Base-by-base conservation (phyloP, 2,797 vertebrate species). In the Scolopax rusticola region DNA sequence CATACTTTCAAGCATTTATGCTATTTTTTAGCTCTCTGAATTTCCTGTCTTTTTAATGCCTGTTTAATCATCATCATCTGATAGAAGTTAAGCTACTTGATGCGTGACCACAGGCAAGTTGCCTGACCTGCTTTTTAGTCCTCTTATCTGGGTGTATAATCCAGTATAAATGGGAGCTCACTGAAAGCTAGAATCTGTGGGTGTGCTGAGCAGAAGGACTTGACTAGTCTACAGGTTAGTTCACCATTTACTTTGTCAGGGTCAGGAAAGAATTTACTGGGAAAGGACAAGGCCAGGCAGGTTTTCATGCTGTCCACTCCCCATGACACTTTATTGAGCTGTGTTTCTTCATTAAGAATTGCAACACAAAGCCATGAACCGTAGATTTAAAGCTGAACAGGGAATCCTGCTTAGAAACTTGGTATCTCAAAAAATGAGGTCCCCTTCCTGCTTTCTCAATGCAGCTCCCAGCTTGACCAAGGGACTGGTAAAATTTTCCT, bases 81-180 rank as follows among this genome's bases (percentile, higher is more conserved):
- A 84, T 77, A 90, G 92, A 91, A 80, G 41, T 68, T 95, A 92
- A 92, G 86, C 84, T 57, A 74, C 50, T 85, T 67, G 24, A 78
- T 97, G 68, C 80, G 78, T 92, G 92, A 91, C 94, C 6, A 2
- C 86, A 94, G 95, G 92, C 78, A 87, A 87, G 71, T 92, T 92
- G 19, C 75, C 93, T 97, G 88, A 95, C 95, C 94, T 94, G 92
- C 33, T 89, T 95, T 94, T 90, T 75, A 38, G 64, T 89, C 38
- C 56, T 95, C 86, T 90, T 94, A 69, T 77, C 84, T 90, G 69
- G 8, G 53, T 89, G 67, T 71, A 87, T 90, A 95, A 94, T 93
- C 78, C 78, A 73, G 57, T 69, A 89, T 57, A 94, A 94, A 90
- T 25, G 45, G 38, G 56, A 87, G n/a, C 18, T 83, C 17, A 27